Percentiles rank a stretch among this genome's conserved stretches.
Evolutionary conservation across 2,797 vertebrate genomes (phyloP).

Genomic region (Gallinago nigripennis): DNA sequence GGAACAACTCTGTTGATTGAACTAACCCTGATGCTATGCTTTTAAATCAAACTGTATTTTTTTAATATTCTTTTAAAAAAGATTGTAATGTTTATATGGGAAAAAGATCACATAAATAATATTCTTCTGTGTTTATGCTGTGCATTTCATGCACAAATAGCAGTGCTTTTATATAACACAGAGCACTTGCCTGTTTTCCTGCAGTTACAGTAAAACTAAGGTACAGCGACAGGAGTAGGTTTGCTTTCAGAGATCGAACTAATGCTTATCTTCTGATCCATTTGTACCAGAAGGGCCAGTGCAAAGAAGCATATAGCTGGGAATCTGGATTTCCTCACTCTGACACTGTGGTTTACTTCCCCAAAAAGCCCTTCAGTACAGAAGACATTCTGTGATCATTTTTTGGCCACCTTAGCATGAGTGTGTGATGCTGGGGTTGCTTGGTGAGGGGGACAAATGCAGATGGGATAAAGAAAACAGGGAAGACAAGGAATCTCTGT

Average conservation of each 20-base stretch:
- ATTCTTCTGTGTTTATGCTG: neutral
- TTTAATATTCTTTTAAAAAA: neutral
- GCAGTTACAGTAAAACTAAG: neutral
- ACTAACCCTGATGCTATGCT: neutral
- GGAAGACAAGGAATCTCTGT: neutral
- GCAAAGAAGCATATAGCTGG: neutral
- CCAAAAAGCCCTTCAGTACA: neutral
- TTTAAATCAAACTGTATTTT: neutral
- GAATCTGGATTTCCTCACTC: neutral
- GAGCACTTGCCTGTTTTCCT: neutral
- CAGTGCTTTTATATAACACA: neutral
- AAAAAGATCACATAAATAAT: neutral
- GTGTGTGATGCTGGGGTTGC: neutral
- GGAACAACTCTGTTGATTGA: slow-evolving; percentile 19
- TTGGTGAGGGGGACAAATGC: neutral
- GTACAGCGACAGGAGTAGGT: neutral
- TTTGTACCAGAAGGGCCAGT: neutral
- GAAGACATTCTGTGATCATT: neutral
- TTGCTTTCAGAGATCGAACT: neutral
- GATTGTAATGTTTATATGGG: neutral
- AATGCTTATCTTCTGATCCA: neutral
- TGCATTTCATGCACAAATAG: neutral
- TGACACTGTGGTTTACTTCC: neutral
- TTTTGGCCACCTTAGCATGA: neutral
- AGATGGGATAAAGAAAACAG: neutral